phyloP scores from a whole-genome alignment of 2,113 vertebrate species.

The Zosterops lateralis region DNA sequence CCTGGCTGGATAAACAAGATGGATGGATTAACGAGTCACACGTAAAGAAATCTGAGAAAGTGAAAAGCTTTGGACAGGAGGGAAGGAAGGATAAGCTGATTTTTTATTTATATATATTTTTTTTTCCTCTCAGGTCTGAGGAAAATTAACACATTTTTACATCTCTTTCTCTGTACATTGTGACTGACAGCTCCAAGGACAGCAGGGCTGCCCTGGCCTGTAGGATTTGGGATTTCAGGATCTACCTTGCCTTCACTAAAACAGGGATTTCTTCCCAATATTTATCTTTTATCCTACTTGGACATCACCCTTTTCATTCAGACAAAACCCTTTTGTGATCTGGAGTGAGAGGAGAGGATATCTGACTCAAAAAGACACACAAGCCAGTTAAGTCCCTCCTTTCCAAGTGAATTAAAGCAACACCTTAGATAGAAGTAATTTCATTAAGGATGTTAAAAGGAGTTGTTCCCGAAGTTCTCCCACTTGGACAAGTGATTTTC shows the following conservation, averaged over 20 bases:
- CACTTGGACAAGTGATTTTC: neutral
- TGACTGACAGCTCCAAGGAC: neutral
- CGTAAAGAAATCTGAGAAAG: constrained; percentile 61
- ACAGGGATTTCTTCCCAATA: neutral
- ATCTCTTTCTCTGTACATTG: neutral
- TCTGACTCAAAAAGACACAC: neutral
- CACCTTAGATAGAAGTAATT: neutral
- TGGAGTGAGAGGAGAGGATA: neutral
- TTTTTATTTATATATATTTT: too few species aligned
- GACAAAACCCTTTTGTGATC: constrained; percentile 17
- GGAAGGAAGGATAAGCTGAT: neutral
- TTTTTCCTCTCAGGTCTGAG: neutral
- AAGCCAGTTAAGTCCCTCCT: neutral
- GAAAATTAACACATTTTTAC: neutral
- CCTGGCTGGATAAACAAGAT: constrained; percentile 60
- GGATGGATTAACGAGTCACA: constrained; percentile 63
- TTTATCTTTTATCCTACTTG: neutral
- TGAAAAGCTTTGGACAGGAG: constrained; percentile 36
- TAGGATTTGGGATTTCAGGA: neutral
- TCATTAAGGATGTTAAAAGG: neutral
- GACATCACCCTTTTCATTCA: neutral
- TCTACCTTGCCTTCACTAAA: neutral
- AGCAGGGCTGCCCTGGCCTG: neutral
- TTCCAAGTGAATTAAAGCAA: constrained; percentile 25
- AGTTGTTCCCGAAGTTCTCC: neutral